Evolutionary conservation across 2,113 vertebrate genomes (phyloP), one percentile per base, ranked within the genome.

Genomic region (Meles meles): DNA sequence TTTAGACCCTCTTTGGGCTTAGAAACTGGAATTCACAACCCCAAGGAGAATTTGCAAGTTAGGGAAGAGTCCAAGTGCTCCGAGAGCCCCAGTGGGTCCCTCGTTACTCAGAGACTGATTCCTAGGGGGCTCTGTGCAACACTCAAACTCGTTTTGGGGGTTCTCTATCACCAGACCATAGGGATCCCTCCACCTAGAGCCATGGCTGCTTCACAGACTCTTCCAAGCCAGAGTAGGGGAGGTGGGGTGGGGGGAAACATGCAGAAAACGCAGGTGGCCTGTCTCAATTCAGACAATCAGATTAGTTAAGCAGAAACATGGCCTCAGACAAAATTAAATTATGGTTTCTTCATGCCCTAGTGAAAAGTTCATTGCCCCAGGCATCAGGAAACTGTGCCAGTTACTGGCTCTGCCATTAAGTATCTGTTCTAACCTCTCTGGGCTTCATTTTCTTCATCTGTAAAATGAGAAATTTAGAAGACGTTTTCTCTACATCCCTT

Each of bases 281-380:
- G 13, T 63, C 83, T 34, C 79, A 71, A 21, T 83, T 65, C 77
- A 92, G 76, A 67, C 15, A 59, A 74, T 94, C 74, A 71, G 37
- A 61, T 86, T 72, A 34, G 80, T 59, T n/a, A 69, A 52, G 31
- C 42, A 88, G 44, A 91, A 92, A 71, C 79, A 89, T 8, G 23
- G 3, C 27, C 90, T 80, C 74, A 29, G 21, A 94, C 69, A 84
- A 85, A 97, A 93, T 80, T 90, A 93, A 93, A 69, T 86, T 76
- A 39, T 57, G 57, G 39, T 49, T 80, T 67, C 34, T 81, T 86
- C 79, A 76, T 69, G 63, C 79, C 79, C 93, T 83, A 37, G 71
- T 79, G 83, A 69, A n/a, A 96, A 88, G 84, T 59, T 83, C 52
- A 39, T 42, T 37, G 94, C 63, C 77, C 27, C 39, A 52, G 89